Percentiles rank a stretch among this genome's conserved stretches.
These are phyloP conservation scores for Megalonaias nervosa DNA, from an alignment of 1,140 invertebrate species.

Conservation along the genomic window DNA sequence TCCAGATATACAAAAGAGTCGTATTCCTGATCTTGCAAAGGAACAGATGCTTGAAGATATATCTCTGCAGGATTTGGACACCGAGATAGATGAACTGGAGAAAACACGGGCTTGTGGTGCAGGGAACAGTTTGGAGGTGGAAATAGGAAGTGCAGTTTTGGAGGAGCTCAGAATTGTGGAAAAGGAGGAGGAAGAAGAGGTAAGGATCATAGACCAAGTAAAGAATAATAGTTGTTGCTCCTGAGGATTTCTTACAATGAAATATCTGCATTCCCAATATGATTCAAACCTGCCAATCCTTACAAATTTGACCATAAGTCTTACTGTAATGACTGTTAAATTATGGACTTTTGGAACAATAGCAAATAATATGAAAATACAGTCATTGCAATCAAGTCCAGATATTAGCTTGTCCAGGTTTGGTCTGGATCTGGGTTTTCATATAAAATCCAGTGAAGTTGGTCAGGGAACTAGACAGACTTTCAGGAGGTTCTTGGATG, in stretches of 20 bases:
- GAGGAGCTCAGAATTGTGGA: slow-evolving; percentile 5
- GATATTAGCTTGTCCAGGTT: no score
- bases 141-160: slow-evolving; percentile 42
- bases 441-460: no score
- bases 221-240: background rate
- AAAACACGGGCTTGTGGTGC: background rate
- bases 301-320: background rate
- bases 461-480: no score
- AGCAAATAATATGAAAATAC: no score
- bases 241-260: background rate
- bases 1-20: slow-evolving; percentile 13
- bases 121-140: slow-evolving; percentile 45
- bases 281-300: slow-evolving; percentile 11
- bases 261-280: background rate
- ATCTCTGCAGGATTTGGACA: slow-evolving; percentile 47
- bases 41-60: slow-evolving; percentile 22
- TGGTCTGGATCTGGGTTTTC: no score
- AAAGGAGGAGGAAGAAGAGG: slow-evolving; percentile 4
- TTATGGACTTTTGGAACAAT: no score
- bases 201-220: slow-evolving; percentile 2
- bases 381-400: no score
- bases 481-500: no score
- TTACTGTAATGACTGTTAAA: no score
- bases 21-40: slow-evolving; percentile 19
- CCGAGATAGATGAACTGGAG: slow-evolving; percentile 40